Percentiles rank a stretch among this genome's conserved stretches.
phyloP scores from a whole-genome alignment of 2,113 vertebrate species.

The Ginglymostoma cirratum region DNA sequence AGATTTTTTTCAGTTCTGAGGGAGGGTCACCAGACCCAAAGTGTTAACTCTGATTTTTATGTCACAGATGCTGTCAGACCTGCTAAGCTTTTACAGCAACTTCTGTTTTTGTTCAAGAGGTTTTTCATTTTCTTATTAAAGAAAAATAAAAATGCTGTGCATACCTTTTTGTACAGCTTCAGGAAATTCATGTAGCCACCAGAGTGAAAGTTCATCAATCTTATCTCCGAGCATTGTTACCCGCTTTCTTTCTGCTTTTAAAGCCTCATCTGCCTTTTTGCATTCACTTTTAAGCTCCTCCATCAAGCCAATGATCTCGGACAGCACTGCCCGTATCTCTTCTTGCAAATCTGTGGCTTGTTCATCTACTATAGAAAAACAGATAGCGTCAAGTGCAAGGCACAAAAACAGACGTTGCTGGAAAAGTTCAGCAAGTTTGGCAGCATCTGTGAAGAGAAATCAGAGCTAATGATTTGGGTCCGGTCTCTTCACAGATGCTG shows the following conservation, averaged over 20 bases:
- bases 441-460: too few species aligned
- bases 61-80: too few species aligned
- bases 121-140: not conserved
- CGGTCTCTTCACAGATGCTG: too few species aligned
- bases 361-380: slow-evolving; percentile 44
- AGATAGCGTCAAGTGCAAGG: not conserved
- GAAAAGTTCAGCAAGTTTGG: too few species aligned
- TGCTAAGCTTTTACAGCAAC: not conserved
- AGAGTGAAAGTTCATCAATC: slow-evolving; percentile 60
- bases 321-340: slow-evolving; percentile 61
- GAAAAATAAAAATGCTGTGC: slow-evolving; percentile 37
- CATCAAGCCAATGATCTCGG: slow-evolving; percentile 67
- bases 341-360: slow-evolving; percentile 52
- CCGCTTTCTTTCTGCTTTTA: slow-evolving; percentile 58
- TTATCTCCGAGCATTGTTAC: slow-evolving; percentile 52
- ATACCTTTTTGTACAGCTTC: slow-evolving; percentile 64
- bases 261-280: slow-evolving; percentile 62
- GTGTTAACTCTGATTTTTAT: too few species aligned
- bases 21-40: too few species aligned
- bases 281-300: slow-evolving; percentile 68
- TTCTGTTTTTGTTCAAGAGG: not conserved
- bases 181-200: slow-evolving; percentile 65
- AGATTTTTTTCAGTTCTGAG: not conserved
- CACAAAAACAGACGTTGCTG: too few species aligned
- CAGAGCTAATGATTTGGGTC: too few species aligned